phyloP scores from a whole-genome alignment of 2,888 invertebrate species.

The Oxycera nigricornis region DNA sequence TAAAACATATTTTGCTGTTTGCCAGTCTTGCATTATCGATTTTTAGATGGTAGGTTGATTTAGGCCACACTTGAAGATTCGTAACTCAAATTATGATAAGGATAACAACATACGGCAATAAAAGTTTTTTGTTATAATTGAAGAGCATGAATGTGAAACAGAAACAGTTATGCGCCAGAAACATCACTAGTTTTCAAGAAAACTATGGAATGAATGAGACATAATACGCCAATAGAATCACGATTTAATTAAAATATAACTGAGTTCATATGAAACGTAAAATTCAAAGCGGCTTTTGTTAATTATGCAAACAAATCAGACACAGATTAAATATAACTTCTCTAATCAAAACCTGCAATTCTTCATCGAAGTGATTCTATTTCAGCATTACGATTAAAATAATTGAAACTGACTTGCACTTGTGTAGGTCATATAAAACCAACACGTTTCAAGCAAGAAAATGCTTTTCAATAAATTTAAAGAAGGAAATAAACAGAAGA shows the following conservation, averaged over 20 bases:
- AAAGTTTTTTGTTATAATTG: too few relatives aligned
- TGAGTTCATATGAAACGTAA: not conserved
- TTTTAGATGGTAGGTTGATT: too few relatives aligned
- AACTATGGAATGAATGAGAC: not conserved
- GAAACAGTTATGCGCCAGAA: not conserved
- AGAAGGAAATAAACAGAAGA: not conserved
- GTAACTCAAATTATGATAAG: too few relatives aligned
- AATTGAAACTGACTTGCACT: not conserved
- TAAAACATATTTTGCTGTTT: too few relatives aligned
- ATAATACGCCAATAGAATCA: too few relatives aligned
- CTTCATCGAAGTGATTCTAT: not conserved
- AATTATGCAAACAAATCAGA: too few relatives aligned
- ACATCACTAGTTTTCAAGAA: not conserved
- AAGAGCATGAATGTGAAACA: too few relatives aligned
- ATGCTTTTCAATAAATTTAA: conserved; percentile 9
- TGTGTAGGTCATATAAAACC: not conserved
- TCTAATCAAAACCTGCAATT: not conserved
- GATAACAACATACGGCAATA: too few relatives aligned
- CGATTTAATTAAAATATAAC: too few relatives aligned
- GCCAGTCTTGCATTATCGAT: too few relatives aligned
- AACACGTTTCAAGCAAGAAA: not conserved
- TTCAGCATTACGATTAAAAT: not conserved
- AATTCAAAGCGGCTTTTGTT: too few relatives aligned
- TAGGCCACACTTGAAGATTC: too few relatives aligned
- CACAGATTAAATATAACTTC: not conserved